Conservation (phyloP, 1,140 invertebrate genomes). For the Ceratina australensis region DNA sequence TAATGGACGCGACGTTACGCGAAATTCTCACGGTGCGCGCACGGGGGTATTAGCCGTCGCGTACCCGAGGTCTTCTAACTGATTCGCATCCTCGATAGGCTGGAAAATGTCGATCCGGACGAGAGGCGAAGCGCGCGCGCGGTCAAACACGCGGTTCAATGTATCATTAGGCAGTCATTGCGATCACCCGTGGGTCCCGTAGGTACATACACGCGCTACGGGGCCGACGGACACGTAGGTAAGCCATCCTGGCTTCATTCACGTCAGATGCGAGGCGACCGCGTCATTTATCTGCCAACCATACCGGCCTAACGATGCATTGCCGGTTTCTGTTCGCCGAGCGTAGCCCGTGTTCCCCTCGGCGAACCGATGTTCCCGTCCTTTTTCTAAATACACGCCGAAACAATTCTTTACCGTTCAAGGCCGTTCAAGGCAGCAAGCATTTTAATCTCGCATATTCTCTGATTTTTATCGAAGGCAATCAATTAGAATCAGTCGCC, state of each 20-base stretch:
- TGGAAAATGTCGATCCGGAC: slow-evolving; percentile 42
- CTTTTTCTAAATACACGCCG: neutral
- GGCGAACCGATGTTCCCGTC: slow-evolving; percentile 36
- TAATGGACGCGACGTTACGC: too few relatives aligned
- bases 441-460: neutral
- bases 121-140: slow-evolving; percentile 16
- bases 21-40: too few relatives aligned
- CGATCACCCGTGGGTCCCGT: slow-evolving; percentile 55
- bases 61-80: too few relatives aligned
- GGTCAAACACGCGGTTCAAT: slow-evolving; percentile 59
- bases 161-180: slow-evolving; percentile 74
- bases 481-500: neutral
- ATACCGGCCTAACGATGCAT: slow-evolving; percentile 71
- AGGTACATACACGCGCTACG: slow-evolving; percentile 44
- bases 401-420: neutral
- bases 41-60: too few relatives aligned
- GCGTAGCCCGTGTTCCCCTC: slow-evolving; percentile 27
- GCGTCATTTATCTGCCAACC: slow-evolving; percentile 73
- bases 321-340: slow-evolving; percentile 58
- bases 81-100: neutral
- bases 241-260: slow-evolving; percentile 73
- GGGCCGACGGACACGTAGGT: slow-evolving; percentile 54
- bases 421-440: too few relatives aligned
- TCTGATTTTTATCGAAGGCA: neutral
- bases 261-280: slow-evolving; percentile 73